Evolutionary conservation across 2,797 vertebrate species (phyloP).

Genomic region (Danio aesculapii): DNA sequence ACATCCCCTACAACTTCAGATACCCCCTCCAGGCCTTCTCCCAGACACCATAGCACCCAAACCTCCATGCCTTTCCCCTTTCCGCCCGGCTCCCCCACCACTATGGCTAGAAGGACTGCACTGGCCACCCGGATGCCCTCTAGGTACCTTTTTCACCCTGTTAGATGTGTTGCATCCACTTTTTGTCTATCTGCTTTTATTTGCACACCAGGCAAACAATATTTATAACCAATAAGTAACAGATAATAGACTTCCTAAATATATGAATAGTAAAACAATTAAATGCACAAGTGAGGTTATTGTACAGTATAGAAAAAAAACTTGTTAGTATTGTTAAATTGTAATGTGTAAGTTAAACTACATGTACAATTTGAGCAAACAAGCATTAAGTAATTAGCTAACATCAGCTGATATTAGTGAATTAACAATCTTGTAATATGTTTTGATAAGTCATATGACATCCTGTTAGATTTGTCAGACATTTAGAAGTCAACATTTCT

Average conservation of each 20-base stretch:
- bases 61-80: constrained; percentile 72
- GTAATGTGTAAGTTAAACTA: too few relatives aligned
- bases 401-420: too few relatives aligned
- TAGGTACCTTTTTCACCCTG: constrained; percentile 87
- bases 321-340: too few relatives aligned
- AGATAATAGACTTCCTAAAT: not conserved
- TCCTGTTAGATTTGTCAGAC: too few relatives aligned
- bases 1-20: constrained; percentile 64
- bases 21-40: constrained; percentile 76
- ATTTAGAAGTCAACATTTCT: too few relatives aligned
- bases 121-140: constrained; percentile 84
- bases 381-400: too few relatives aligned
- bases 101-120: constrained; percentile 78
- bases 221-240: not conserved
- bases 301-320: too few relatives aligned
- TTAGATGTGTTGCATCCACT: constrained; percentile 28
- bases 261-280: too few relatives aligned
- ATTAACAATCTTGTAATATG: too few relatives aligned
- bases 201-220: constrained; percentile 31
- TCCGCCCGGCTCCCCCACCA: constrained; percentile 80
- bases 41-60: constrained; percentile 72
- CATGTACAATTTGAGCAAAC: too few relatives aligned
- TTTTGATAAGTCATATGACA: too few relatives aligned
- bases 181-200: constrained; percentile 50
- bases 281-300: too few relatives aligned